These are phyloP conservation scores for Nomada goodeniana DNA, from an alignment of 2,888 invertebrate genomes.

Conservation along the genomic window DNA sequence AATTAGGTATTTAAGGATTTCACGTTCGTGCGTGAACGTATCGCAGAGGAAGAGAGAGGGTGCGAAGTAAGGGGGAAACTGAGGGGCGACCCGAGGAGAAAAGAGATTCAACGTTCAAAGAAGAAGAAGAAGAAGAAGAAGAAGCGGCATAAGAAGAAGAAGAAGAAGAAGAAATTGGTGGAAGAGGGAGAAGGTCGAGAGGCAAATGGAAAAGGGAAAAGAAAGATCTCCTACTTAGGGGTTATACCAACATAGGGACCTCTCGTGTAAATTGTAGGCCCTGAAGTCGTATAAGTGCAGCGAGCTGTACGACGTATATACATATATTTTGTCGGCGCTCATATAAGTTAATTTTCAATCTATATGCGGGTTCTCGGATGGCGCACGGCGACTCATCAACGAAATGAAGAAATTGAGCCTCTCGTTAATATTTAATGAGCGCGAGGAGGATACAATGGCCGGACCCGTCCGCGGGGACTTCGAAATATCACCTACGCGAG, in stretches of 20 bases:
- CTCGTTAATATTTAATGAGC: constrained; percentile 84
- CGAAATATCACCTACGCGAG: constrained; percentile 74
- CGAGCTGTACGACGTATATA: constrained; percentile 43
- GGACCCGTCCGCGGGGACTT: constrained; percentile 62
- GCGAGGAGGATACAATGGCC: constrained; percentile 78
- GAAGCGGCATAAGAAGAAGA: neutral
- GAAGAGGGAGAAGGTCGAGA: constrained; percentile 36
- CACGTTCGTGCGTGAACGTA: constrained; percentile 69
- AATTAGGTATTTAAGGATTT: constrained; percentile 81
- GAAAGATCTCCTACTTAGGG: constrained; percentile 71
- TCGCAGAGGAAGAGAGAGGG: constrained; percentile 3
- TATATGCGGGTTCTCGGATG: constrained; percentile 83
- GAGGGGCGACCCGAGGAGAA: constrained; percentile 10
- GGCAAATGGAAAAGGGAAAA: constrained; percentile 44
- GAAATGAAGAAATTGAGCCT: constrained; percentile 84
- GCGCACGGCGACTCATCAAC: constrained; percentile 83
- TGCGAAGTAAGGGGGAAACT: neutral
- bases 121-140: constrained; percentile 23
- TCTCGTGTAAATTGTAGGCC: constrained; percentile 81
- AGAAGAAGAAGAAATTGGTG: constrained; percentile 1
- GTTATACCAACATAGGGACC: constrained; percentile 77
- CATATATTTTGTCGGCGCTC: constrained; percentile 84
- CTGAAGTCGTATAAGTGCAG: constrained; percentile 77
- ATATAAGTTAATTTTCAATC: constrained; percentile 85
- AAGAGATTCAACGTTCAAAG: constrained; percentile 25